Percentiles rank a stretch among this genome's conserved stretches.
phyloP scores from a whole-genome alignment of 2,797 vertebrate genomes.

The Myotis pilosus region DNA sequence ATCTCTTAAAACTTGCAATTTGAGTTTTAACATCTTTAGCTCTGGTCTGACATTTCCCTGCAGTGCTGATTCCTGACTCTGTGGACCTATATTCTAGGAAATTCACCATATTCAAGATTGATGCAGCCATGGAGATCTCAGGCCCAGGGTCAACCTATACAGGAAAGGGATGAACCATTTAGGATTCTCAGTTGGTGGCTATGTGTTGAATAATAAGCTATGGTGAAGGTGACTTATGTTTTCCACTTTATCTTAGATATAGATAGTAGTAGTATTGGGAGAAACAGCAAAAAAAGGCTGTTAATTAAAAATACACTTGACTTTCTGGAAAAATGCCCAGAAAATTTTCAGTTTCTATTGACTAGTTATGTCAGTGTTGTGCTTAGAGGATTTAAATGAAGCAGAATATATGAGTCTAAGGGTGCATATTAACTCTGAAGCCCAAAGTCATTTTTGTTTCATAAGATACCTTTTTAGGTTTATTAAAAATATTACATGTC shows the following conservation, averaged over 20 bases:
- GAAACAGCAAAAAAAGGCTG: not conserved
- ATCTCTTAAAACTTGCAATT: not conserved
- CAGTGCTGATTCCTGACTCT: not conserved
- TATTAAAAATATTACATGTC: constrained; percentile 11
- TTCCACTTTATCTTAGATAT: not conserved
- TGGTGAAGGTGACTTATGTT: not conserved
- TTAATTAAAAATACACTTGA: constrained; percentile 44
- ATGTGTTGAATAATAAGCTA: not conserved
- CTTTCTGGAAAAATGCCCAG: constrained; percentile 22
- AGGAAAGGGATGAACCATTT: not conserved
- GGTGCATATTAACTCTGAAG: not conserved
- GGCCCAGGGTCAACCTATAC: fast-evolving
- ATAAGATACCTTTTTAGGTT: not conserved
- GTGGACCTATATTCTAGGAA: not conserved
- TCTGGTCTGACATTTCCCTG: not conserved
- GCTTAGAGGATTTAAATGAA: constrained; percentile 28
- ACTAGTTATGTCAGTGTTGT: not conserved
- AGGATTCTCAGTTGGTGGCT: not conserved
- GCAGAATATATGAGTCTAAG: not conserved
- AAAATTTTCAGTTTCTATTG: not conserved
- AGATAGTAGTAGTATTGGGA: not conserved
- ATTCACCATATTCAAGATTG: not conserved
- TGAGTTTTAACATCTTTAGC: not conserved
- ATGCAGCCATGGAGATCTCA: not conserved
- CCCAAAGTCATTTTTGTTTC: constrained; percentile 20